Evolutionary conservation across 2,888 invertebrate genomes (phyloP).

Genomic region (Eupithecia dodoneata): DNA sequence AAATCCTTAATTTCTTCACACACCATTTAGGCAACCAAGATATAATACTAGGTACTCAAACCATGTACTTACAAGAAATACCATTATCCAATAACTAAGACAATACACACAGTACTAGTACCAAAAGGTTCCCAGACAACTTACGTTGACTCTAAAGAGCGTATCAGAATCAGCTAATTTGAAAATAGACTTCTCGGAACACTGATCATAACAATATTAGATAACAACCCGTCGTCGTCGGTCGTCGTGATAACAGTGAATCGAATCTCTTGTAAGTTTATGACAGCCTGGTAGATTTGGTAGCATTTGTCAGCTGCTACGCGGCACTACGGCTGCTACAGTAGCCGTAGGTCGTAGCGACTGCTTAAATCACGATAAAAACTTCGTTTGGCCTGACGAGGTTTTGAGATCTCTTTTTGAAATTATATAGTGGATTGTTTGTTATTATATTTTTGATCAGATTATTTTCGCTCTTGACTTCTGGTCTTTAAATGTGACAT

Average conservation of each 20-base stretch:
- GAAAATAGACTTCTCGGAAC: not conserved
- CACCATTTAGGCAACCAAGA: not conserved
- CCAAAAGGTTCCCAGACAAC: not conserved
- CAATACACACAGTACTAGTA: not conserved
- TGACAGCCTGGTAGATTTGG: conserved; percentile 49
- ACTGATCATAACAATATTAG: not conserved
- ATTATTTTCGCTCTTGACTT: not conserved
- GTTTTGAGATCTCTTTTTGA: not conserved
- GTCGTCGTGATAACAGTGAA: conserved; percentile 19
- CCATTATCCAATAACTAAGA: not conserved
- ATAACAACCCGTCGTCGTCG: not conserved
- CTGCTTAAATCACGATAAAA: conserved; percentile 10
- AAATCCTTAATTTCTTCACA: not conserved
- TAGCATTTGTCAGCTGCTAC: conserved; percentile 37
- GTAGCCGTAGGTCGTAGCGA: conserved; percentile 29
- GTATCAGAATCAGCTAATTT: conserved; percentile 1
- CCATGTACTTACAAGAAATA: not conserved
- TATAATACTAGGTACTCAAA: not conserved
- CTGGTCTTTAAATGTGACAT: not conserved
- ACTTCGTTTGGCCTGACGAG: not conserved
- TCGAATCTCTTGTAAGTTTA: conserved; percentile 34
- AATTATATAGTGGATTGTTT: not conserved
- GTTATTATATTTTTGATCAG: not conserved
- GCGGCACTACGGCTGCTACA: conserved; percentile 33
- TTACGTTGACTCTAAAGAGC: not conserved